Conservation (phyloP, 2,888 invertebrate genomes). For the Heliconius erato region DNA sequence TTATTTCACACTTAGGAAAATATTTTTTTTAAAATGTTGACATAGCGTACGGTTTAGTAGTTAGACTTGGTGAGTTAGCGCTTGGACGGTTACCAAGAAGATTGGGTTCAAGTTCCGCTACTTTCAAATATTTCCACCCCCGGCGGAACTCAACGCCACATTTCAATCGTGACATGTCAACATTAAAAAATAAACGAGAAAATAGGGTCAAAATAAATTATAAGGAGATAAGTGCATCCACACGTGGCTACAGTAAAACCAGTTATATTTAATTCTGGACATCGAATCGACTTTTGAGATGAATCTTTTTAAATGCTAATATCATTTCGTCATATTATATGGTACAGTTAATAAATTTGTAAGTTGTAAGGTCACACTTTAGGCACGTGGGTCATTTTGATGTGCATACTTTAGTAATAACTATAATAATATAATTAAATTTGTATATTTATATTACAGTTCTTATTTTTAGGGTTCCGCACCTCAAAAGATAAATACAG, state of each 20-base stretch:
- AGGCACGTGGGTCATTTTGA: constrained; percentile 36
- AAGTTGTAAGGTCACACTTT: constrained; percentile 33
- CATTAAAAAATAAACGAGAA: background rate
- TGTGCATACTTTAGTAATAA: background rate
- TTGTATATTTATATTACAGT: background rate
- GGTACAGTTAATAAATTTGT: constrained; percentile 2
- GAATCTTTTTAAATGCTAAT: constrained; percentile 54
- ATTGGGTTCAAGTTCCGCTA: too few species aligned
- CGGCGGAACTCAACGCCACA: background rate
- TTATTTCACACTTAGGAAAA: background rate
- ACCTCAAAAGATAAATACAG: too few species aligned
- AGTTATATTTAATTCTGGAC: constrained; percentile 16
- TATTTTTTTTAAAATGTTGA: too few species aligned
- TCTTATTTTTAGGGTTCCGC: background rate
- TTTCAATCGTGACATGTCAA: background rate
- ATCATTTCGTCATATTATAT: constrained; percentile 16
- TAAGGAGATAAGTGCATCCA: constrained; percentile 10
- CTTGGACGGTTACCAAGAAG: too few species aligned
- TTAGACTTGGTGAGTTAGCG: too few species aligned
- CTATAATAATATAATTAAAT: background rate
- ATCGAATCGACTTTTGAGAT: constrained; percentile 22
- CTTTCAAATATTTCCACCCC: too few species aligned
- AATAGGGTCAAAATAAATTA: background rate
- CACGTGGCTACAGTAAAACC: constrained; percentile 25
- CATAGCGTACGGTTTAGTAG: too few species aligned